A percentile compares a stretch with the other conserved stretches of the same genome.
Evolutionary conservation across 2,888 invertebrate genomes (phyloP).

Genomic region (Sabatieria punctata): DNA sequence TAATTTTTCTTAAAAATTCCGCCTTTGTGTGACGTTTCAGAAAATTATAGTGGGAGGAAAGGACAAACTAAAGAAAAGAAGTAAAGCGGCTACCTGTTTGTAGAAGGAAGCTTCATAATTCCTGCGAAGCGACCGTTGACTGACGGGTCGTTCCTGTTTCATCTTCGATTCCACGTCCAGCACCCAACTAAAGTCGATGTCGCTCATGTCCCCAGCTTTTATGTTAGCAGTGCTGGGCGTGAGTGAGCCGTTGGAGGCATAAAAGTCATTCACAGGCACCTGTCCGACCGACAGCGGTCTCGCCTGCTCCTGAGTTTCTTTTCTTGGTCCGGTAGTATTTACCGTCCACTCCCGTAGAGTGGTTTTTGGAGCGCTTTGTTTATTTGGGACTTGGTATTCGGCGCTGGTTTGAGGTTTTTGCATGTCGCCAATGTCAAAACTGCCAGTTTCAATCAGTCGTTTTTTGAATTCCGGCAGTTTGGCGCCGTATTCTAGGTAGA

Average conservation of each 20-base stretch:
- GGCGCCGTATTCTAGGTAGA: constrained; percentile 10
- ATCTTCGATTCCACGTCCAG: constrained; percentile 8
- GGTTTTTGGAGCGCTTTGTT: no score
- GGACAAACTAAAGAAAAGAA: no score
- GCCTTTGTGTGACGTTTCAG: no score
- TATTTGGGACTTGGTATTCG: background rate
- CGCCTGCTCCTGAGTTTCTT: background rate
- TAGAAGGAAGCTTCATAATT: no score
- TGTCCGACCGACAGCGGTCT: no score
- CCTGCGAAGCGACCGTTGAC: no score
- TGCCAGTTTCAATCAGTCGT: constrained; percentile 10
- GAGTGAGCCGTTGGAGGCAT: background rate
- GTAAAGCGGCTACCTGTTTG: no score
- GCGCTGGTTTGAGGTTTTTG: background rate
- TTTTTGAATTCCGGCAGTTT: constrained; percentile 11
- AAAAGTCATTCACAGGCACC: no score
- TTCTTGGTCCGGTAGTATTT: no score
- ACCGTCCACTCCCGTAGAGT: no score
- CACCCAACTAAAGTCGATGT: constrained; percentile 10
- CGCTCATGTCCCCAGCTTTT: constrained; percentile 4
- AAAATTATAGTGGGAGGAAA: no score
- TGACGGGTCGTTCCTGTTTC: background rate
- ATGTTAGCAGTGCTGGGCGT: constrained; percentile 5
- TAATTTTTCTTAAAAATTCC: no score
- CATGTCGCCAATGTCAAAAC: constrained; percentile 8